phyloP scores from a whole-genome alignment of 2,888 invertebrate genomes.

The Nomada lathburiana region DNA sequence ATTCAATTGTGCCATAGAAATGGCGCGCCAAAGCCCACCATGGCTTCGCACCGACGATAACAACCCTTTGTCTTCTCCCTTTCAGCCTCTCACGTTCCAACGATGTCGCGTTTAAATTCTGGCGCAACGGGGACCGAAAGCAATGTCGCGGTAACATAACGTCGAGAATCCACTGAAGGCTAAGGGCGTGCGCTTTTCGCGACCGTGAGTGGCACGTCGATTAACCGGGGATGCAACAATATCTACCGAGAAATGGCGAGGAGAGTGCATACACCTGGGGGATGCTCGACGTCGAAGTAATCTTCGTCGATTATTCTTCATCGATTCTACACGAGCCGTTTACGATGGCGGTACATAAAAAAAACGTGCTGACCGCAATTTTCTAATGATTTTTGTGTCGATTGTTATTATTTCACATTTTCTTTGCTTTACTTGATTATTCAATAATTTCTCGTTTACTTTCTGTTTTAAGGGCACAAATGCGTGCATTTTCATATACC shows the following conservation, averaged over 20 bases:
- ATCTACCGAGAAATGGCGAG: conserved; percentile 4
- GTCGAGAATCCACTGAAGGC: conserved; percentile 11
- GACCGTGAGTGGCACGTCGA: conserved; percentile 33
- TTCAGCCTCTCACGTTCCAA: conserved; percentile 4
- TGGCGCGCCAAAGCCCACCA: background rate
- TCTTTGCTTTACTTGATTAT: too few species aligned
- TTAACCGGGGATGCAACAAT: conserved; percentile 35
- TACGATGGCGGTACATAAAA: conserved; percentile 10
- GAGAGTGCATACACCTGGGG: background rate
- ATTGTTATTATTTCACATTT: too few species aligned
- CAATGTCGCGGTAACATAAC: background rate
- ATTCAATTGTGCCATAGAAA: conserved; percentile 8
- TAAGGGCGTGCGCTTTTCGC: conserved; percentile 8
- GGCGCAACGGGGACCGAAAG: conserved; percentile 13
- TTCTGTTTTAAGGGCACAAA: too few species aligned
- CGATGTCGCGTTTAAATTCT: background rate
- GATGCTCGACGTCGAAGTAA: background rate
- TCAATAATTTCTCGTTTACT: too few species aligned
- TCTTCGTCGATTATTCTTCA: conserved; percentile 20
- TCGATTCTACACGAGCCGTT: background rate
- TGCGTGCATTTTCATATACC: too few species aligned
- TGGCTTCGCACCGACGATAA: conserved; percentile 11
- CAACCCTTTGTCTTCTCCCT: background rate
- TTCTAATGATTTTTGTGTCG: background rate
- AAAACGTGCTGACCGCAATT: background rate